Base-by-base conservation (phyloP, 2,113 vertebrate genomes). In the Tyrannus savana region DNA sequence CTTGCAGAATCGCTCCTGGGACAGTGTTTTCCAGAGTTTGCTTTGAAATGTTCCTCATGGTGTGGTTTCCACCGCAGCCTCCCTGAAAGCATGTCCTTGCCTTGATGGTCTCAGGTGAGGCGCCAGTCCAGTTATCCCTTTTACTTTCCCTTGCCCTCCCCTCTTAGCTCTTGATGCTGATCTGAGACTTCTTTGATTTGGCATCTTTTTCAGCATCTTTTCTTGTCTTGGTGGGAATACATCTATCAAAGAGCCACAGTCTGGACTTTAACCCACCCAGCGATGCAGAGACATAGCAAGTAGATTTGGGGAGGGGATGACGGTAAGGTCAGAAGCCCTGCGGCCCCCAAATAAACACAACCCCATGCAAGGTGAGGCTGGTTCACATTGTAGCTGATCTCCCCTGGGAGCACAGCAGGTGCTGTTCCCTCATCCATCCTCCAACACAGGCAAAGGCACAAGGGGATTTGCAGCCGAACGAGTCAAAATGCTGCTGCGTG, bases 331-430 rank as follows among this genome's bases (percentile, higher is more conserved):
- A 44, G 55, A 73, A 84, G n/a, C 17, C 3, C 59, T n/a, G 14
- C 27, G 79, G 47, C 8, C 33, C 30, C 30, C 18, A n/a, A 2
- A 0, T 19, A 15, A 93, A 42, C 76, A 37, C 42, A 63, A 59
- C 27, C 17, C 21, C 6, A 1, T 44, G 63, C 53, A 50, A 39
- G 18, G 27, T 58, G 60, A 78, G 28, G 33, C 62, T 64, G 71
- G 11, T 31, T 72, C 9, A 2, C 39, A 4, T 5, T 42, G 52
- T 2, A 1, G 47, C 78, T 0, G 0, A 5, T 25, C 42, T 74
- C 31, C 22, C 41, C 31, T 15, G 30, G 31, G 46, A 59, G n/a
- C 77, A 18, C 46, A 53, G 22, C 2, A 8, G 53, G 35, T 4
- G 2, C 79, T 85, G 37, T 14, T 2, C 2, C 41, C 35, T 76